Conservation (phyloP, 2,888 invertebrate genomes). For the Drosophila neonasuta region DNA sequence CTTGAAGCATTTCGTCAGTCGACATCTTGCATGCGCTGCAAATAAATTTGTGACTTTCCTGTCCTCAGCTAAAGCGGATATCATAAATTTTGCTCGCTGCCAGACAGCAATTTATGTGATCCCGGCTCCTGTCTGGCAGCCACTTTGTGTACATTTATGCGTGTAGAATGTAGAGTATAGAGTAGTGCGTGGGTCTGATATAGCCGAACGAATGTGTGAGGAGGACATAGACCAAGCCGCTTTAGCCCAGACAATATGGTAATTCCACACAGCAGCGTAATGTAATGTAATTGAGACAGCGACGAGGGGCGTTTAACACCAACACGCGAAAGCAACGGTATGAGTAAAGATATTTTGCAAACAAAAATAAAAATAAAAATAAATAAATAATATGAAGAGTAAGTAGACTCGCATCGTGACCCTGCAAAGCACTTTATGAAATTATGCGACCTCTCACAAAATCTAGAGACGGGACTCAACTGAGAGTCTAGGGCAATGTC, state of each 20-base stretch:
- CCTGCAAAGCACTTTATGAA: conserved; percentile 41
- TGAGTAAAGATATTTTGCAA: conserved; percentile 16
- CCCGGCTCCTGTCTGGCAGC: conserved; percentile 8
- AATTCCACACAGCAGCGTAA: conserved; percentile 63
- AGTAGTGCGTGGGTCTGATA: conserved; percentile 19
- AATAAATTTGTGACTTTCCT: conserved; percentile 16
- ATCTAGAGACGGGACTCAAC: neutral
- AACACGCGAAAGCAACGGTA: conserved; percentile 17
- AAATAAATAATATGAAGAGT: conserved; percentile 39
- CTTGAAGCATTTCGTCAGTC: conserved; percentile 39
- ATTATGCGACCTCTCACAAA: conserved; percentile 41
- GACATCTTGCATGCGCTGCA: conserved; percentile 47
- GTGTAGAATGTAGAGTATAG: conserved; percentile 8
- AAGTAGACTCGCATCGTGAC: conserved; percentile 27
- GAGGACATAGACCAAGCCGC: conserved; percentile 23
- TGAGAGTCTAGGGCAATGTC: conserved; percentile 32
- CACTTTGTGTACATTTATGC: conserved; percentile 9
- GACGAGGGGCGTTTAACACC: conserved; percentile 47
- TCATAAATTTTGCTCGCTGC: conserved; percentile 35
- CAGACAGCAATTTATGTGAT: conserved; percentile 19
- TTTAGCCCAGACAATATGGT: conserved; percentile 71
- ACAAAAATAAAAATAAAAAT: conserved; percentile 33
- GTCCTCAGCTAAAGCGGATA: conserved; percentile 6
- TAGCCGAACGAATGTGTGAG: conserved; percentile 8
- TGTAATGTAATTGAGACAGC: conserved; percentile 69